Conservation (phyloP, 2,797 vertebrate species). For the Staurois parvus region DNA sequence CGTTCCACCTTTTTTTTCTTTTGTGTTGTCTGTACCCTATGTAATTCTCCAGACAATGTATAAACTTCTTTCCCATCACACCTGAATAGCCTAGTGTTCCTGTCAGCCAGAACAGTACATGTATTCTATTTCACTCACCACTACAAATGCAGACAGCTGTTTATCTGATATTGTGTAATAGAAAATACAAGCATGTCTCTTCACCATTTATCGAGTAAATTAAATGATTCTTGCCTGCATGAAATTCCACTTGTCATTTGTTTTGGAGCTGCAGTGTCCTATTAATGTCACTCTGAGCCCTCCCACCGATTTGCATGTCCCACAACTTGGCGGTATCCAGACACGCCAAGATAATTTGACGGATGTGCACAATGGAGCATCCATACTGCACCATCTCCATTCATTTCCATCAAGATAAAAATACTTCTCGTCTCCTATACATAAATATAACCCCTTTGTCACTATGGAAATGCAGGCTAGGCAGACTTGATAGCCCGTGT, state of each 20-base stretch:
- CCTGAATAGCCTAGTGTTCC: too few species aligned
- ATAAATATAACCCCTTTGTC: slow-evolving; percentile 50
- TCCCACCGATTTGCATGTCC: slow-evolving; percentile 45
- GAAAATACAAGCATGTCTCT: background rate
- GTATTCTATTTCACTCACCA: background rate
- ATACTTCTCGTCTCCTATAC: slow-evolving; percentile 30
- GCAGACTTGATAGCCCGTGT: slow-evolving; percentile 9
- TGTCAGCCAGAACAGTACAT: slow-evolving; percentile 11
- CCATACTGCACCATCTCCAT: background rate
- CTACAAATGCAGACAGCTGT: slow-evolving; percentile 29
- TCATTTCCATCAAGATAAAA: slow-evolving; percentile 38
- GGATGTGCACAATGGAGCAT: slow-evolving; percentile 14
- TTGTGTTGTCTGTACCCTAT: background rate
- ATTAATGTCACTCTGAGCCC: slow-evolving; percentile 44
- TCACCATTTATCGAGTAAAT: slow-evolving; percentile 45
- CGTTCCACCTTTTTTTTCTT: too few species aligned
- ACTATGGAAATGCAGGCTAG: slow-evolving; percentile 33
- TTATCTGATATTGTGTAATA: slow-evolving; percentile 5
- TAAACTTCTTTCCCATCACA: background rate
- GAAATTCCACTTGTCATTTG: slow-evolving; percentile 43
- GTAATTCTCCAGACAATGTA: background rate
- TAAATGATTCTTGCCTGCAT: slow-evolving; percentile 28
- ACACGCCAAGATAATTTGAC: slow-evolving; percentile 25
- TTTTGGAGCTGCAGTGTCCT: slow-evolving; percentile 29
- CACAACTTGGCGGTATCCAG: slow-evolving; percentile 24